These are phyloP conservation scores for Sebastes wilsoni DNA, from an alignment of 2,797 vertebrate genomes.

Conservation along the genomic window DNA sequence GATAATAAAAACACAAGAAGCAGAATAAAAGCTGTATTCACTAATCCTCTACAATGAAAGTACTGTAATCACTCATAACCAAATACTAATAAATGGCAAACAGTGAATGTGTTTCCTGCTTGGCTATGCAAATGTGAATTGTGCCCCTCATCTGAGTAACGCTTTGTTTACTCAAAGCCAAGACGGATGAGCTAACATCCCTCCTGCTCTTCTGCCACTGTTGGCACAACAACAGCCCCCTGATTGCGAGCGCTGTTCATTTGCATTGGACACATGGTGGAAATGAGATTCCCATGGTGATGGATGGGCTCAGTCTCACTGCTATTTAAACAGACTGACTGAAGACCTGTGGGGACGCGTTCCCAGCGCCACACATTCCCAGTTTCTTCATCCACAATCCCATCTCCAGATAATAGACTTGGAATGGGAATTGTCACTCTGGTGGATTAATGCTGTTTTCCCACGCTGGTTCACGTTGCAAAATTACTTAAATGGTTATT, in stretches of 20 bases:
- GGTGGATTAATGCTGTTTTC: slow-evolving; percentile 6
- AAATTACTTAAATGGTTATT: background rate
- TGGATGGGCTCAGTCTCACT: slow-evolving; percentile 55
- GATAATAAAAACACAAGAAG: background rate
- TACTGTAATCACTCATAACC: background rate
- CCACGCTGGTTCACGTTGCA: background rate
- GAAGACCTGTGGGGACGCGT: background rate
- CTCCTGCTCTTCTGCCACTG: slow-evolving; percentile 25
- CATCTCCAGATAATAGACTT: slow-evolving; percentile 8
- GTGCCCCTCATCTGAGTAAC: background rate
- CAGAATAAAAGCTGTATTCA: background rate
- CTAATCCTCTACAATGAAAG: background rate
- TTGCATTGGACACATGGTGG: slow-evolving; percentile 71
- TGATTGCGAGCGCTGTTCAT: slow-evolving; percentile 56
- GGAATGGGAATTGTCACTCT: slow-evolving; percentile 1
- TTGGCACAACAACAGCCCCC: slow-evolving; percentile 45
- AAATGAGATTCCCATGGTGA: slow-evolving; percentile 72
- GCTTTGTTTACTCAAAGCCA: slow-evolving; percentile 38
- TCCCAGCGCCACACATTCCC: slow-evolving; percentile 10
- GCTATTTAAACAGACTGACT: slow-evolving; percentile 44
- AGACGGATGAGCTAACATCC: slow-evolving; percentile 51
- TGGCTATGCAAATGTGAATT: slow-evolving; percentile 24
- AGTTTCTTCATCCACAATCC: slow-evolving; percentile 23
- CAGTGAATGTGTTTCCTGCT: background rate
- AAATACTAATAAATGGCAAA: slow-evolving; percentile 5